Conservation (phyloP, 2,113 vertebrate genomes). For the Turdus rufiventris region DNA sequence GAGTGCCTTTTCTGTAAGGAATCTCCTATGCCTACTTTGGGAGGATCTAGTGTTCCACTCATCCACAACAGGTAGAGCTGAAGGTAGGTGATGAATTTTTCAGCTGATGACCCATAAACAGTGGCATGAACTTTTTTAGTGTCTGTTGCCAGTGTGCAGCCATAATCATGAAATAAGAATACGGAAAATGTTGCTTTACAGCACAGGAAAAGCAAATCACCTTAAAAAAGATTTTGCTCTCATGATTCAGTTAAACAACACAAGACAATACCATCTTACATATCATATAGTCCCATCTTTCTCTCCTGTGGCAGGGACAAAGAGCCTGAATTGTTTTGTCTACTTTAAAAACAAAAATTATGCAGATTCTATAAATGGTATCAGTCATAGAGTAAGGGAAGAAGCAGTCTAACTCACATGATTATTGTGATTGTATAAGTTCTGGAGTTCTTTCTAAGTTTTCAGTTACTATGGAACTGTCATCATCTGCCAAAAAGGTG, state of each 20-base stretch:
- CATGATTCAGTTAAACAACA: not conserved
- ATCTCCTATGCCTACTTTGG: not conserved
- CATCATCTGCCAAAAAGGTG: not conserved
- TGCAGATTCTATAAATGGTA: not conserved
- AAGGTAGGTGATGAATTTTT: not conserved
- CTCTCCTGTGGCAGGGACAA: not conserved
- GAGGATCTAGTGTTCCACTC: not conserved
- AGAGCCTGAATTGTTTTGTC: not conserved
- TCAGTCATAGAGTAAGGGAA: not conserved
- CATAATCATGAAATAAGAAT: not conserved
- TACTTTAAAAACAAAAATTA: not conserved
- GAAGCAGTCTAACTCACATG: not conserved
- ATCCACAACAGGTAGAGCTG: not conserved
- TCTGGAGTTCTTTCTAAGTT: slow-evolving; percentile 29
- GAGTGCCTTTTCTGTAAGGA: not conserved
- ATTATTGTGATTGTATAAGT: not conserved
- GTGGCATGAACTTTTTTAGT: not conserved
- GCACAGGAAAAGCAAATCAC: not conserved
- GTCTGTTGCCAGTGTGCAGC: not conserved
- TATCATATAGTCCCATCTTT: not conserved
- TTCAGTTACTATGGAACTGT: slow-evolving; percentile 3
- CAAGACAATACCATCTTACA: not conserved
- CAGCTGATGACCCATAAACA: not conserved
- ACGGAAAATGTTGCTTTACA: not conserved
- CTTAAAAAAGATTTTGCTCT: not conserved